Evolutionary conservation across 2,113 vertebrate species (phyloP).

Genomic region (Planiliza haematocheilus): DNA sequence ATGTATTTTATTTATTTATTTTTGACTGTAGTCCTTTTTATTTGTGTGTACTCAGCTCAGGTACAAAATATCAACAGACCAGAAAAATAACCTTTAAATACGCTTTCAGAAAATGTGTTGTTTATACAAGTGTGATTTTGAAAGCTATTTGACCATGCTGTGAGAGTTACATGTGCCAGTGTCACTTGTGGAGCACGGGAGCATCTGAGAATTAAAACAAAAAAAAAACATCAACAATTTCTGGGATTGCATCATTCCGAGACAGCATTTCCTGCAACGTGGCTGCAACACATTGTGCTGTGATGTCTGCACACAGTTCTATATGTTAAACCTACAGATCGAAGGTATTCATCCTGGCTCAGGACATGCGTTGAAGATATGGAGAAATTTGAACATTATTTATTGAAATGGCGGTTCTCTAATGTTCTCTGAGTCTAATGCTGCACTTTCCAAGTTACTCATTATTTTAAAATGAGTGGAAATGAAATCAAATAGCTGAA

Average conservation of each 20-base stretch:
- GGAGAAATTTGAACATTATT: neutral
- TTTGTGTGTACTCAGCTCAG: too few relatives aligned
- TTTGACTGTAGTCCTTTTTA: too few relatives aligned
- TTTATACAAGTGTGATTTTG: conserved; percentile 5
- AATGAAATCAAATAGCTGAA: neutral
- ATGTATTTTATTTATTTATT: too few relatives aligned
- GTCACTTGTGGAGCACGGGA: neutral
- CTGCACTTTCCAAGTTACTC: too few relatives aligned
- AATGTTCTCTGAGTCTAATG: too few relatives aligned
- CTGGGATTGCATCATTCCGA: conserved; percentile 6
- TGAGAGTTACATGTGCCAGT: neutral
- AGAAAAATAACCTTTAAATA: neutral
- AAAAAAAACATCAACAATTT: neutral
- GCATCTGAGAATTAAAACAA: neutral
- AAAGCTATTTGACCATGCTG: neutral
- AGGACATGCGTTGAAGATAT: too few relatives aligned
- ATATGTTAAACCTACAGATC: conserved; percentile 1
- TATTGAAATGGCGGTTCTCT: neutral
- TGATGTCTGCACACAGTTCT: conserved; percentile 9
- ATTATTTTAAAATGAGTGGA: neutral
- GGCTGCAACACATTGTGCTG: neutral
- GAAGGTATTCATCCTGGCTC: neutral
- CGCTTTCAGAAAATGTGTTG: neutral
- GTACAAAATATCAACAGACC: neutral
- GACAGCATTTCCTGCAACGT: neutral